These are phyloP conservation scores for Ephydatia muelleri DNA, from an alignment of 37 sponge, comb jelly and placozoan genomes.

Conservation along the genomic window DNA sequence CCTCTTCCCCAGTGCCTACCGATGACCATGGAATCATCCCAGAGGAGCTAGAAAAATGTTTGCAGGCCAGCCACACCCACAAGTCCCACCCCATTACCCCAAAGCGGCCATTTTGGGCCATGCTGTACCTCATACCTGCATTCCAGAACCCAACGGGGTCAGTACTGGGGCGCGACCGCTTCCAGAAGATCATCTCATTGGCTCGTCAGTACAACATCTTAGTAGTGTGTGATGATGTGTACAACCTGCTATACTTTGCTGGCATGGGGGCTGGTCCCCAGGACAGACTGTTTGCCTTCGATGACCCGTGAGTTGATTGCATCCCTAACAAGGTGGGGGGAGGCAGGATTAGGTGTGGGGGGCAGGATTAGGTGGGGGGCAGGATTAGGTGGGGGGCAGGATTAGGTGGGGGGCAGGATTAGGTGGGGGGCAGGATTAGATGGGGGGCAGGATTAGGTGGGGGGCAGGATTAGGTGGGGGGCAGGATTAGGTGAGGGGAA, in stretches of 20 bases:
- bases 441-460: too few relatives aligned
- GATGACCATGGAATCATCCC: constrained; percentile 73
- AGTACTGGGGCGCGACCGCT: constrained; percentile 45
- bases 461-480: too few relatives aligned
- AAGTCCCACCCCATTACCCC: constrained; percentile 40
- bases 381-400: neutral
- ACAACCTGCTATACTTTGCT: constrained; percentile 70
- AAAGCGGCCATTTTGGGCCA: constrained; percentile 66
- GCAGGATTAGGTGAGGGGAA: too few relatives aligned
- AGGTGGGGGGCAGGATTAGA: too few relatives aligned
- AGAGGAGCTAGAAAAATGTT: constrained; percentile 56
- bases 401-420: too few relatives aligned
- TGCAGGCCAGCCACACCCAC: constrained; percentile 27
- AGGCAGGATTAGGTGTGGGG: neutral
- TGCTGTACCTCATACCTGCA: constrained; percentile 72
- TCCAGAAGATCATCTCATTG: constrained; percentile 52
- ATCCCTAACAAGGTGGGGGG: neutral
- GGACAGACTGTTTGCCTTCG: constrained; percentile 67
- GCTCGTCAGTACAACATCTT: constrained; percentile 77
- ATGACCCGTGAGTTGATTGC: constrained; percentile 53
- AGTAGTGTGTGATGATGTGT: constrained; percentile 86
- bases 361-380: neutral
- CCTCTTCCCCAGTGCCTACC: constrained; percentile 50
- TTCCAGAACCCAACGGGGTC: constrained; percentile 85
- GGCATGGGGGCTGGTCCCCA: neutral